Conservation (phyloP, 2,797 vertebrate genomes). For the Micrastur ruficollis region DNA sequence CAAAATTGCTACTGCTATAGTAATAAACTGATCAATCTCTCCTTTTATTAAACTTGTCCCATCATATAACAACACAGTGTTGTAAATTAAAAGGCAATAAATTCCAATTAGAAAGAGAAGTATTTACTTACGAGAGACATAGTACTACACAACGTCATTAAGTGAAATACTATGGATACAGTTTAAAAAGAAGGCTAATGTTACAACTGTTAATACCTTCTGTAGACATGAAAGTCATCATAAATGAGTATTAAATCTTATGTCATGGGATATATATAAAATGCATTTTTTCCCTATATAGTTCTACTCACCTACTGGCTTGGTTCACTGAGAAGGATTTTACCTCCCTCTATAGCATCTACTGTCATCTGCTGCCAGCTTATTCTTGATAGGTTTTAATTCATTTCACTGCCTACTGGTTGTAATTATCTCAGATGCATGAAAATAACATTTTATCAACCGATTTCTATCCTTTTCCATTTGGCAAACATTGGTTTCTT, state of each 20-base stretch:
- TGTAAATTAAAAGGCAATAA: constrained; percentile 52
- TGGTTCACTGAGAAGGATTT: constrained; percentile 13
- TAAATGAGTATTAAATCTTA: constrained; percentile 5
- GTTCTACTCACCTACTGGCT: neutral
- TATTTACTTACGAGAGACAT: neutral
- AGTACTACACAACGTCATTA: neutral
- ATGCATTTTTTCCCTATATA: neutral
- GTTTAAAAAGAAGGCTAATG: constrained; percentile 3
- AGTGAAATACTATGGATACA: neutral
- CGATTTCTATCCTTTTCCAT: constrained; percentile 58
- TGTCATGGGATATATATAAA: neutral
- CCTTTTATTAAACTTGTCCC: constrained; percentile 11
- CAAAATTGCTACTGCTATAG: neutral
- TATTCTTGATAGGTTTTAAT: constrained; percentile 59
- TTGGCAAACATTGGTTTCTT: constrained; percentile 53
- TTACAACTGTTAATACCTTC: neutral
- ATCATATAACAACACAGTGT: neutral
- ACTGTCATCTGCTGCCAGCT: constrained; percentile 12
- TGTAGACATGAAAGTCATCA: neutral
- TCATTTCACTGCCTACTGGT: constrained; percentile 55
- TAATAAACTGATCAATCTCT: constrained; percentile 46
- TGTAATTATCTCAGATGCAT: constrained; percentile 64
- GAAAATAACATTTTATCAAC: constrained; percentile 66
- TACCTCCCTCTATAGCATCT: neutral
- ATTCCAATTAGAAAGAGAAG: constrained; percentile 12